Conservation (phyloP, 2,888 invertebrate species). For the Campoplex capitator region DNA sequence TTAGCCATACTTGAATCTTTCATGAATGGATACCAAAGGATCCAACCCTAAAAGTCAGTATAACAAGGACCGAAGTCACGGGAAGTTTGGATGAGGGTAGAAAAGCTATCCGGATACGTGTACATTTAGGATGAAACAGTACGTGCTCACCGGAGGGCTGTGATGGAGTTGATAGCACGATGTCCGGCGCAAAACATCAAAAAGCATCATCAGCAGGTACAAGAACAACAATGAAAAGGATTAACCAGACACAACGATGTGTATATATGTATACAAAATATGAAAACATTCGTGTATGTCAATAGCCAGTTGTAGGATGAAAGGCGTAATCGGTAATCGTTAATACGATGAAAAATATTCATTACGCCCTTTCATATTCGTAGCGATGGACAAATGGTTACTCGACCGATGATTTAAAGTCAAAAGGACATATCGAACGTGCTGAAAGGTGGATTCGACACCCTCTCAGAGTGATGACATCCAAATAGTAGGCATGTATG, state of each 20-base stretch:
- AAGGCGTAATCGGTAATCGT: not conserved
- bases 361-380: not conserved
- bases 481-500: not conserved
- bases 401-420: not conserved
- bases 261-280: not conserved
- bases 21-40: not conserved
- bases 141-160: constrained; percentile 19
- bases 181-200: constrained; percentile 22
- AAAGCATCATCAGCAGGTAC: constrained; percentile 62
- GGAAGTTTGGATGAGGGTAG: not conserved
- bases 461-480: not conserved
- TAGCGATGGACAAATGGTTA: not conserved
- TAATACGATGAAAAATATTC: not conserved
- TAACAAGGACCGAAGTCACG: not conserved
- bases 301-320: too few relatives aligned
- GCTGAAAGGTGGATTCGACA: not conserved
- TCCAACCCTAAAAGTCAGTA: not conserved
- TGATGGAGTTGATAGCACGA: constrained; percentile 7
- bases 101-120: not conserved
- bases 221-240: constrained; percentile 69
- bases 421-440: constrained; percentile 4
- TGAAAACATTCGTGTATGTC: too few relatives aligned
- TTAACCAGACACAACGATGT: not conserved
- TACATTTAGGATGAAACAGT: not conserved
- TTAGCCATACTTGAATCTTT: constrained; percentile 3